Percentiles rank a stretch among this genome's conserved stretches.
These are phyloP conservation scores for Drosophila mojavensis DNA, from an alignment of 1,140 invertebrate species.

Conservation along the genomic window DNA sequence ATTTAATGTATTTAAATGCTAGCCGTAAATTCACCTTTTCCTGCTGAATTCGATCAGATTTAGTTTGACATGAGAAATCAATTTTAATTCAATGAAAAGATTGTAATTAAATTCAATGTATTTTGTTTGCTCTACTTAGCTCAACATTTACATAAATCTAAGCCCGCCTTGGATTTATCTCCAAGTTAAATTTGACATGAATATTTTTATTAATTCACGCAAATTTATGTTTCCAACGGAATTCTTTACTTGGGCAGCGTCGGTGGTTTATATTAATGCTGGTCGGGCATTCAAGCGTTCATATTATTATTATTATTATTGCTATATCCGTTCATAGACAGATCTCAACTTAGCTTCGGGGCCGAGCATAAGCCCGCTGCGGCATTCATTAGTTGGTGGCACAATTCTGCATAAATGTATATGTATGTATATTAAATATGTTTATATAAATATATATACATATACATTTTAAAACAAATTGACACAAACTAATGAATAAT, in stretches of 20 bases:
- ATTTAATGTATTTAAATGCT: too few relatives aligned
- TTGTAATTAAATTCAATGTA: too few relatives aligned
- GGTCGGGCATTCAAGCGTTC: not conserved
- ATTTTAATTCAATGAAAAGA: too few relatives aligned
- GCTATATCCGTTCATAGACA: constrained; percentile 55
- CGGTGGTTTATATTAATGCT: constrained; percentile 11
- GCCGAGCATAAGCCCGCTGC: constrained; percentile 24
- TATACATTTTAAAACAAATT: constrained; percentile 75
- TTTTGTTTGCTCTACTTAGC: too few relatives aligned
- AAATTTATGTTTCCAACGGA: not conserved
- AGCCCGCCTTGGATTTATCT: not conserved
- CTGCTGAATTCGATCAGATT: too few relatives aligned
- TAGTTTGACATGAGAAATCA: too few relatives aligned
- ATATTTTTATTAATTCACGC: not conserved
- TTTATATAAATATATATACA: constrained; percentile 9
- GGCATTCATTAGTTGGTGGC: constrained; percentile 19
- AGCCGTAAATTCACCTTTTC: too few relatives aligned
- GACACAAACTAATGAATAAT: constrained; percentile 75
- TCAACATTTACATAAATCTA: too few relatives aligned
- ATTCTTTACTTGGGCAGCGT: not conserved
- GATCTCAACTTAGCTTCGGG: constrained; percentile 15
- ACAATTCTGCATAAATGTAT: constrained; percentile 29
- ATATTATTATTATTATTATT: constrained; percentile 36
- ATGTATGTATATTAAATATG: not conserved
- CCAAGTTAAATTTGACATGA: not conserved